Base-by-base conservation (phyloP, 1,140 invertebrate species). In the Psilanteris sp. region DNA sequence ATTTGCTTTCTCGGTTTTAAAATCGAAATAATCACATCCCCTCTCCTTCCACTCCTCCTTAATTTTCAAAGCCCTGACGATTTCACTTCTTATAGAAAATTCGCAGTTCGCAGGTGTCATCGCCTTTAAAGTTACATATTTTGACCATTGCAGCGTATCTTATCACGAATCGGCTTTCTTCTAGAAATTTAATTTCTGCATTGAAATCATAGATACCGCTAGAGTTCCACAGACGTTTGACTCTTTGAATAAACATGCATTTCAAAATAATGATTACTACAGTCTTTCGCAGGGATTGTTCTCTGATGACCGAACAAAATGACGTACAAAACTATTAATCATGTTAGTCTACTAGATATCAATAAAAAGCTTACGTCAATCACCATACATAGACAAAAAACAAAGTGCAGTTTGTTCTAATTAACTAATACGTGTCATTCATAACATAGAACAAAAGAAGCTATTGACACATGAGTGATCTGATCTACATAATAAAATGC, bases 211-310 rank as follows among this genome's bases (percentile, higher is more conserved):
- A 27, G 46, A 44, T 36, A 39, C 22, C 15, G 24, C 7, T 15
- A 20, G 14, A 26, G 32, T 43, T 9, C 31, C 26, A 16, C 26
- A 24, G 14, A 34, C 36, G 16, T 11, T 10, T 55, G 41, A 67
- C 50, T 55, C 27, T 52, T 59, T 14, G 52, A 52, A 70, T 70
- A 50, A 70, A 70, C 66, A 52, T 70, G 66, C 52, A 59, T 34
- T 59, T 18, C 26, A 15, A 2, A 54, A 20, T 55, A 52, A 48
- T 20, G 5, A 18, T 18, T n/a, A n/a, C n/a, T n/a, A n/a, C n/a
- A n/a, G n/a, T n/a, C n/a, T n/a, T n/a, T 50, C 20, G 26, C 20
- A 27, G 22, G 14, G 31, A 62, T 50, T 1, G 11, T 22, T 39
- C 24, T 15, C 10, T 27, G 22, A 13, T 0, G 14, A 11, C 3